These are phyloP conservation scores for Pyrocoelia pectoralis DNA, from an alignment of 2,888 invertebrate species.

Conservation along the genomic window DNA sequence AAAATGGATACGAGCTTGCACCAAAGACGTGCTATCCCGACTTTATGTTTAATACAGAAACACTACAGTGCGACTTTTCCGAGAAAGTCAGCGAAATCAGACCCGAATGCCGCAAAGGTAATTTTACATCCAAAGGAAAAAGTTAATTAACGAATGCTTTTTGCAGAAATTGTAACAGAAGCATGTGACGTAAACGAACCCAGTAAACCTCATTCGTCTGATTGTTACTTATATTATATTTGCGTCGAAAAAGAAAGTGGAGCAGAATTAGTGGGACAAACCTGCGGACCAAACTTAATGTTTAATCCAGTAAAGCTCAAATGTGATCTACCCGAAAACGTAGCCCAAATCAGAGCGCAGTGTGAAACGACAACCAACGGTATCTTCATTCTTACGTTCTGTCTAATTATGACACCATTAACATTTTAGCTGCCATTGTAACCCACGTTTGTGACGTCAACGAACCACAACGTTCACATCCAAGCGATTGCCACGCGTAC, in stretches of 20 bases:
- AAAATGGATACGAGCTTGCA: neutral
- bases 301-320: constrained; percentile 4
- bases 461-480: neutral
- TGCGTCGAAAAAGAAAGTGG: neutral
- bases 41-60: constrained; percentile 4
- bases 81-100: neutral
- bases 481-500: neutral
- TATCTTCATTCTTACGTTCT: neutral
- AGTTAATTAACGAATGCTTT: neutral
- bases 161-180: neutral
- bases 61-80: constrained; percentile 1
- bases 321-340: constrained; percentile 10
- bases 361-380: neutral
- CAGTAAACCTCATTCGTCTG: neutral
- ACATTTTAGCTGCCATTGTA: neutral
- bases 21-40: constrained; percentile 2
- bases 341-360: neutral
- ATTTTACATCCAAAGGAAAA: neutral
- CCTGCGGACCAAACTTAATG: constrained; percentile 2
- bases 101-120: neutral
- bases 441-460: neutral
- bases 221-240: constrained; percentile 8
- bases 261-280: constrained; percentile 3
- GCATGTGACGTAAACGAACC: neutral
- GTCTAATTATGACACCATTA: no score